These are phyloP conservation scores for Cheiracanthium punctorium DNA, from an alignment of 2,888 invertebrate genomes.

Conservation along the genomic window DNA sequence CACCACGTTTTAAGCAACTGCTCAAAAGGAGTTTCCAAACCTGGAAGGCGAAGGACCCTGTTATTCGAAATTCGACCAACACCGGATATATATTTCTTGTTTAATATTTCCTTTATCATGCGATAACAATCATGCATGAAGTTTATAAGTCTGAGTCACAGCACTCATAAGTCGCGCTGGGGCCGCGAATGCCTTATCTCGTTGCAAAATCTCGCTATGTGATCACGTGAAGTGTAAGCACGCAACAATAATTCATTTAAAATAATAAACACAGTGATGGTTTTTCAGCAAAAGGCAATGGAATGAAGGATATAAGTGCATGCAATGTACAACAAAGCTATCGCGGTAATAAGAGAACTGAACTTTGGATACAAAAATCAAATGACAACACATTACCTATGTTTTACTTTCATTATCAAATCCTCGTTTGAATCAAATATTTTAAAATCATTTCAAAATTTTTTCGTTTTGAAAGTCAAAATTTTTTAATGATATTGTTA, in stretches of 20 bases:
- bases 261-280: not conserved
- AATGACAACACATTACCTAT: too few relatives aligned
- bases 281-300: not conserved
- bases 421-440: too few relatives aligned
- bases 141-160: not conserved
- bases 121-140: slow-evolving; percentile 10
- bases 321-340: too few relatives aligned
- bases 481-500: too few relatives aligned
- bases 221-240: not conserved
- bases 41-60: not conserved
- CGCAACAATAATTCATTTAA: slow-evolving; percentile 4
- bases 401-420: too few relatives aligned
- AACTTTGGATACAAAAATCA: too few relatives aligned
- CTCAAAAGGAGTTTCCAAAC: not conserved
- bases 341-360: too few relatives aligned
- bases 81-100: slow-evolving; percentile 15
- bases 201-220: not conserved
- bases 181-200: not conserved
- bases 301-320: too few relatives aligned
- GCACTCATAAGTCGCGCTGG: not conserved
- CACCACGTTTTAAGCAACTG: not conserved
- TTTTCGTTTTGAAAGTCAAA: too few relatives aligned
- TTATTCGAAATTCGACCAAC: not conserved
- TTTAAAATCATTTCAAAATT: too few relatives aligned
- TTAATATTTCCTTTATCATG: slow-evolving; percentile 11